These are phyloP conservation scores for Zaprionus davidi DNA, from an alignment of 1,140 invertebrate genomes.

Conservation along the genomic window DNA sequence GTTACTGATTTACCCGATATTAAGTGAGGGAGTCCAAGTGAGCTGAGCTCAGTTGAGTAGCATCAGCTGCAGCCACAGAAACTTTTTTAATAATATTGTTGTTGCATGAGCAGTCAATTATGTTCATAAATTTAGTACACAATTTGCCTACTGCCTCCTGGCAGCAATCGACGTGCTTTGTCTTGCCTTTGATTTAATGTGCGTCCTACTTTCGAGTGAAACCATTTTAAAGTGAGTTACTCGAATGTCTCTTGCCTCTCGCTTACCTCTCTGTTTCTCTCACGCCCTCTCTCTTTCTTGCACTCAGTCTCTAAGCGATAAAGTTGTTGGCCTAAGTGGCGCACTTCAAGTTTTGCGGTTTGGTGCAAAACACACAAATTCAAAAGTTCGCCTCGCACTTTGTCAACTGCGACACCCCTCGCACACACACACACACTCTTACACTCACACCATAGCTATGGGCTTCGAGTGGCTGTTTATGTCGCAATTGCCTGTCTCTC, in stretches of 20 bases:
- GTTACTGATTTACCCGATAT: constrained; percentile 52
- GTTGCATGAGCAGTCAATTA: constrained; percentile 69
- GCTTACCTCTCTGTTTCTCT: not conserved
- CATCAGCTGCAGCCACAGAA: constrained; percentile 54
- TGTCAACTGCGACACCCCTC: constrained; percentile 60
- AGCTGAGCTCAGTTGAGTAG: constrained; percentile 14
- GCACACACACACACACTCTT: constrained; percentile 4
- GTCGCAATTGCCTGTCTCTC: constrained; percentile 70
- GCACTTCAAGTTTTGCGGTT: constrained; percentile 54
- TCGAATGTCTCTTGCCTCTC: constrained; percentile 5
- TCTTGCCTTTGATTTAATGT: constrained; percentile 47
- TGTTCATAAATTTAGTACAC: constrained; percentile 79
- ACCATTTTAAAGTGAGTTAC: constrained; percentile 24
- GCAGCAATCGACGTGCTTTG: constrained; percentile 6
- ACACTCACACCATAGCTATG: not conserved
- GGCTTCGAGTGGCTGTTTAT: constrained; percentile 67
- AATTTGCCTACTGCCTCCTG: constrained; percentile 43
- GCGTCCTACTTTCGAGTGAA: constrained; percentile 35
- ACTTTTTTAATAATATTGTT: constrained; percentile 67
- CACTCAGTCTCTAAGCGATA: constrained; percentile 56
- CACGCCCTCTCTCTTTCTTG: not conserved
- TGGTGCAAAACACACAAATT: constrained; percentile 66
- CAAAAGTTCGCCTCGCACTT: constrained; percentile 69
- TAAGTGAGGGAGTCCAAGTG: constrained; percentile 18
- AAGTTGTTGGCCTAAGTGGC: constrained; percentile 73